Evolutionary conservation across 2,888 invertebrate species (phyloP), one percentile per base, ranked within the genome.

Genomic region (Conops quadrifasciatus): DNA sequence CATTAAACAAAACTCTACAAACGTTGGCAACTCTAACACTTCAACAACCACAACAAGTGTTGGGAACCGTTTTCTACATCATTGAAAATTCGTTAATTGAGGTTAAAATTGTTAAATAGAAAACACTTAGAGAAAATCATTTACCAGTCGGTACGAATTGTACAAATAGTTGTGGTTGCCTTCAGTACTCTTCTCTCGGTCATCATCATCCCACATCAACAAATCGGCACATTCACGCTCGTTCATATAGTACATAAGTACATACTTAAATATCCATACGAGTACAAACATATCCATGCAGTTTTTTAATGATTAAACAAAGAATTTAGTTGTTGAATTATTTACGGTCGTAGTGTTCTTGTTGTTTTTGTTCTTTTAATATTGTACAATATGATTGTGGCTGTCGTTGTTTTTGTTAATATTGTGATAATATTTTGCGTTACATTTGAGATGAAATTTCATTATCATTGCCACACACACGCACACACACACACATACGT

Each of bases 381-480:
- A 28, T 26, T 53, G 66, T n/a, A 9, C 53, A 43, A 19, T 53
- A 36, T 4, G 19, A 13, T 49, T 45, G 47, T 16, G 59, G 59
- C 24, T 43, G 56, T 36, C 43, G 36, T 67, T 24, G 11, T 60
- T 28, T 43, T 56, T 43, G 30, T 53, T 30, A 19, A 45, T 45
- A 28, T 47, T 66, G 56, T 24, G 21, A 49, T n/a, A 59, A 59
- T 49, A 67, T 49, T 60, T 67, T 60, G 59, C 60, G 67, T 47
- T 60, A 60, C 67, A 67, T 67, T 60, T 28, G 19, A 30, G 26
- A 59, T 67, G 13, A 21, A 49, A 60, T 67, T 67, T 67, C 67
- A 67, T 67, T 67, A 67, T 49, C 67, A 67, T 67, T 59, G 67
- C 67, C 67, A 67, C 47, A 47, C 28, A 60, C 2, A n/a, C n/a